phyloP scores from a whole-genome alignment of 1,140 invertebrate species.

The Meloidogyne exigua region DNA sequence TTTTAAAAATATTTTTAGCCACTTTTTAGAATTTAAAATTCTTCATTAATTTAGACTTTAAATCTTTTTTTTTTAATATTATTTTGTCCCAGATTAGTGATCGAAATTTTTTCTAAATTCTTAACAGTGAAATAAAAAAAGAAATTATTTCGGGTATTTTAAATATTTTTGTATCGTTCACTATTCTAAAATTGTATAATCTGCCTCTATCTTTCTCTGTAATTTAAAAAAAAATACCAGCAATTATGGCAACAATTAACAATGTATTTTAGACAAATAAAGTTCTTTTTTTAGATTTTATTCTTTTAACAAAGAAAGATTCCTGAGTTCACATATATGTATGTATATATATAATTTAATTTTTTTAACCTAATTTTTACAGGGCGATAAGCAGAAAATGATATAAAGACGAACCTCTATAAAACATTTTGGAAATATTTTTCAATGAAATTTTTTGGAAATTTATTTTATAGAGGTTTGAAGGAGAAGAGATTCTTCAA shows the following conservation, averaged over 20 bases:
- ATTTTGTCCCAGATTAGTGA: background rate
- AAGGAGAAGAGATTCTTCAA: no score
- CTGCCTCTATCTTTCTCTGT: no score
- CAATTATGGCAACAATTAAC: background rate
- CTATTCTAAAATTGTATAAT: no score
- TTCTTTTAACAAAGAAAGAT: background rate
- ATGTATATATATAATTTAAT: constrained; percentile 2
- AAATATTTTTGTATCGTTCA: no score
- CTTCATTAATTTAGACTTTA: background rate
- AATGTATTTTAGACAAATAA: background rate
- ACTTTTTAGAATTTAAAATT: background rate
- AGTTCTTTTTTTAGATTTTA: background rate
- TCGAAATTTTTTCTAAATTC: background rate
- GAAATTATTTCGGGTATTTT: no score
- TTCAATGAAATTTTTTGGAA: no score
- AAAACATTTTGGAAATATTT: no score
- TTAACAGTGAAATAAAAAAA: no score
- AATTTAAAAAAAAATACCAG: no score
- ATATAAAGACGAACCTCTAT: no score
- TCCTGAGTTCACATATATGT: constrained; percentile 4
- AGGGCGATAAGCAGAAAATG: background rate
- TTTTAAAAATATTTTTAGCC: background rate
- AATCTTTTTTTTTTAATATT: background rate
- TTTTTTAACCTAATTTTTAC: background rate
- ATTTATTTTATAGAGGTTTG: no score